Evolutionary conservation across 2,797 vertebrate genomes (phyloP), one percentile per base, ranked within the genome.

Genomic region (Parauchenoglanis punctatus): DNA sequence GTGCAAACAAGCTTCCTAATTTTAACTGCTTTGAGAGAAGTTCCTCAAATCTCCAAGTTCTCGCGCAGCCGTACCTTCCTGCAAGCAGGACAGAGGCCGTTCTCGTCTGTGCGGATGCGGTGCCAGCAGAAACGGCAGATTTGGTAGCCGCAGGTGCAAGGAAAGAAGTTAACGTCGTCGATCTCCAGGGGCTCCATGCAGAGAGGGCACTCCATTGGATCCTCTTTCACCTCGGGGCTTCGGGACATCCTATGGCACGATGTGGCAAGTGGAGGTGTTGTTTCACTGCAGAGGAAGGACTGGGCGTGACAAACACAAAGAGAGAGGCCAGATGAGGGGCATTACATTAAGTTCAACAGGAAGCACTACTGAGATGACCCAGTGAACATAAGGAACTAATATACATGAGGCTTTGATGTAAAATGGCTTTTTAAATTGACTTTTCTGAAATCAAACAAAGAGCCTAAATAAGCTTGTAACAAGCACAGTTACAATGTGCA

Each of bases 41-140:
- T 7, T 13, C 15, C 17, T 40, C 13, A 18, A 59, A 15, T n/a
- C 13, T n/a, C 31, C 23, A n/a, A 0, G 2, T 11, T 95, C 94
- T 95, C 87, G 67, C 10, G 20, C 11, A 15, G 80, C 58, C 8
- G 44, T 95, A 97, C 97, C 96, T 98, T 98, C 95, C 97, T 96
- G 94, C 97, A 98, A 91, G 97, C 97, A 92, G 97, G 97, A 93
- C 97, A 98, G 91, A 98, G 97, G 90, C 97, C 97, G 90, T 97
- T 98, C 93, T 98, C 97, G 90, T 97, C 97, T 92, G 97, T 98
- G 93, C 97, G 97, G 93, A 97, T 98, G 92, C 97, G 95, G 93
- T 98, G 97, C 97, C 97, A 97, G 95, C 97, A 98, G 94, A 98
- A 98, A 89, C 97, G 96, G 91, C 97, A 98, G 89, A 97, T 98